phyloP scores from a whole-genome alignment of 2,797 vertebrate species.

The Gouania willdenowi region DNA sequence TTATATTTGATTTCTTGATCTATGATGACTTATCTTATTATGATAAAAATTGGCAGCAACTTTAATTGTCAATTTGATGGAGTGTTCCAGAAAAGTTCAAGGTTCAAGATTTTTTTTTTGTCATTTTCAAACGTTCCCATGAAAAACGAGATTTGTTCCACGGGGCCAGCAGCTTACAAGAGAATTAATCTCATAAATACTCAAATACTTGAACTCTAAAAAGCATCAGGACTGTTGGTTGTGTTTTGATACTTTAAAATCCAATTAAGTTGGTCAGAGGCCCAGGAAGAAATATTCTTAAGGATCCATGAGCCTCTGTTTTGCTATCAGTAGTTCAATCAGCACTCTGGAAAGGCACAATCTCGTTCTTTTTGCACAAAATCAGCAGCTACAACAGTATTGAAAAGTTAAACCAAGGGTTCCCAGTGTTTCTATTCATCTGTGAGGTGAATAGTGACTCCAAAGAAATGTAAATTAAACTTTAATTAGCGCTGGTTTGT shows the following conservation, averaged over 20 bases:
- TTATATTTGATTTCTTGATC: too few relatives aligned
- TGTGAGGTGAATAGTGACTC: slow-evolving; percentile 28
- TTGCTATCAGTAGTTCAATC: slow-evolving; percentile 54
- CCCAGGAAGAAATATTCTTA: slow-evolving; percentile 35
- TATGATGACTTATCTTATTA: too few relatives aligned
- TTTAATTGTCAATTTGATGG: too few relatives aligned
- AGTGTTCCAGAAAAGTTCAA: too few relatives aligned
- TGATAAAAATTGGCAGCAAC: too few relatives aligned
- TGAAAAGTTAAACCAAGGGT: slow-evolving; percentile 19
- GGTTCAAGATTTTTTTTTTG: too few relatives aligned
- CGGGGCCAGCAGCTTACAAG: too few relatives aligned
- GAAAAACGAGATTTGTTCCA: too few relatives aligned
- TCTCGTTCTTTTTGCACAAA: slow-evolving; percentile 16
- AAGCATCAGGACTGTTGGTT: too few relatives aligned
- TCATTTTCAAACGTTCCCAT: too few relatives aligned
- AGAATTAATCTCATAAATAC: too few relatives aligned
- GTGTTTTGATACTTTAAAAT: slow-evolving; percentile 48
- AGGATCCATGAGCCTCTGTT: slow-evolving; percentile 26
- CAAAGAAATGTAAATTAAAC: slow-evolving; percentile 24
- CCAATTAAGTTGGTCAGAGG: slow-evolving; percentile 61
- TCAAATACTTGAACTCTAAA: too few relatives aligned
- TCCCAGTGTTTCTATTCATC: slow-evolving; percentile 27
- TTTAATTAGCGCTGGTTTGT: slow-evolving; percentile 13
- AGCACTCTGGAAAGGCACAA: slow-evolving; percentile 17
- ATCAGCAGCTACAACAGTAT: slow-evolving; percentile 13